A percentile compares a stretch with the other conserved stretches of the same genome.
Conservation (phyloP, 2,797 vertebrate genomes). For the Leucoraja ocellata region DNA sequence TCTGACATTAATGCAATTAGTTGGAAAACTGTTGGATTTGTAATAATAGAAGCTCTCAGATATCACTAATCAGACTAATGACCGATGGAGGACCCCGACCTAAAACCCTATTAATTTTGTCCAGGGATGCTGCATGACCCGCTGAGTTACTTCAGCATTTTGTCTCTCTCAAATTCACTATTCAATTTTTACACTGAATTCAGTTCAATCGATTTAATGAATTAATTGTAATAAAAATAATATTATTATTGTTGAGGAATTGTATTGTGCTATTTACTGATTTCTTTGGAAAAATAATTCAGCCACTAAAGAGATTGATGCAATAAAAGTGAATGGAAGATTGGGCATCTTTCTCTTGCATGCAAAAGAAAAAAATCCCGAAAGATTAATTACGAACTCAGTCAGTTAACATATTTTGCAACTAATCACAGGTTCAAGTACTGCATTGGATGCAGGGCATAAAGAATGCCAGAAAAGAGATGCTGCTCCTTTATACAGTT, state of each 20-base stretch:
- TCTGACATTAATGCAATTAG: no score
- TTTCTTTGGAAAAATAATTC: not conserved
- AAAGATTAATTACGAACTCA: not conserved
- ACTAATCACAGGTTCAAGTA: not conserved
- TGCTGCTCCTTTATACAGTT: not conserved
- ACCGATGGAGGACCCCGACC: no score
- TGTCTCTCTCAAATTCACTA: not conserved
- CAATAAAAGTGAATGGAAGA: not conserved
- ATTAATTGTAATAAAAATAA: no score
- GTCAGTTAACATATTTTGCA: not conserved
- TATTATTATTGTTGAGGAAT: no score
- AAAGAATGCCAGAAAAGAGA: constrained; percentile 9
- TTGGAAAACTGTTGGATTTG: not conserved
- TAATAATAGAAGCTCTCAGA: not conserved
- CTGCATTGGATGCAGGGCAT: not conserved
- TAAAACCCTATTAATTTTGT: no score
- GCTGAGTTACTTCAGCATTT: no score
- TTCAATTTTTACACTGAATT: not conserved
- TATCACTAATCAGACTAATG: no score
- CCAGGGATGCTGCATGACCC: no score
- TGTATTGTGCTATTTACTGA: no score
- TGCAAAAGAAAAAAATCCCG: not conserved
- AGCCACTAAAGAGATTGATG: not conserved
- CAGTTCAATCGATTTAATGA: no score
- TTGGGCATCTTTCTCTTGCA: not conserved